Base-by-base conservation (phyloP, 2,888 invertebrate genomes). In the Sussaba pulchella region DNA sequence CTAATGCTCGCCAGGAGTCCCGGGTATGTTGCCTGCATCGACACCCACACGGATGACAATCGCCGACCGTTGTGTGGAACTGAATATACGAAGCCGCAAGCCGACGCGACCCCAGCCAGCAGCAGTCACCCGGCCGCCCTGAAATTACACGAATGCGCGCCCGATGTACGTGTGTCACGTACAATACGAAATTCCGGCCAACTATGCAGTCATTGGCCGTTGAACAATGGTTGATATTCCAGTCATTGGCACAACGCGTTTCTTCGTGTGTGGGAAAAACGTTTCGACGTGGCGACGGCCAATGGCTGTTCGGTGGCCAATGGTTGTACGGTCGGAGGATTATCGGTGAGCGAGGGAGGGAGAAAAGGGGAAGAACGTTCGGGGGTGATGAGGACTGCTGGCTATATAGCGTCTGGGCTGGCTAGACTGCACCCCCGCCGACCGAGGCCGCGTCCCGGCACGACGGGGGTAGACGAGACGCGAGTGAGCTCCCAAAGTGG, bases 401-500 rank as follows among this genome's bases (percentile, higher is more conserved):
- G 86, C 88, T 89, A 88, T 89, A 88, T 89, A 89, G 89, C 86
- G 85, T 70, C 70, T 81, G 69, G 75, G 57, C 85, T 86, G 91
- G 91, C 90, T 90, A 91, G 88, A 89, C 90, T 90, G 88, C 89
- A 89, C 88, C 88, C 87, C 87, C 88, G 85, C 85, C 86, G 86
- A 78, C 82, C 78, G 84, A 92, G 90, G 84, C 76, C 86, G 77
- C 80, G 81, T 47, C 26, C 70, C 64, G 83, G 87, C 85, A 85
- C 87, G 86, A 86, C 87, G 87, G 83, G 84, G 86, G 84, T 84
- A 82, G 87, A 67, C 88, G 90, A 89, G 85, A 78, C 81, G 91
- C 91, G 89, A 85, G 92, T 91, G 90, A 91, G 89, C 85, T 93
- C 92, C 86, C 93, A 92, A 63, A 63, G 17, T 43, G 75, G 78